Base-by-base conservation (phyloP, 1,140 invertebrate genomes). In the Acromyrmex heyeri region DNA sequence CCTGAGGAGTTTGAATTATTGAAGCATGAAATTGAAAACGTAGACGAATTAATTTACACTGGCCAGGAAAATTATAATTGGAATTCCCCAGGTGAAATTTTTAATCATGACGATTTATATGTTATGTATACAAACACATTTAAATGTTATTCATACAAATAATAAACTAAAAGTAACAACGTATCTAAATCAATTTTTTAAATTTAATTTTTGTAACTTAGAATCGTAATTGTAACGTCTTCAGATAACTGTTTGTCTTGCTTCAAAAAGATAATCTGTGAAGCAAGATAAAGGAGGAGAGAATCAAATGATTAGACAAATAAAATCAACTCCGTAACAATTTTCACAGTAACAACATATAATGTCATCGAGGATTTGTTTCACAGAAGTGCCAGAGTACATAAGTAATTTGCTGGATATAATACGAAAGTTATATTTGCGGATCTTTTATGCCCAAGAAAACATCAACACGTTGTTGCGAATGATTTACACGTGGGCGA, bases 401-500 rank as follows among this genome's bases (percentile, higher is more conserved):
- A 96, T 97, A 62, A 92, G 95, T 57, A 93, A 94, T 38, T 95
- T 97, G 1, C 89, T 96, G 67, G 93, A 94, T 53, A 91, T 94
- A 3, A 95, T 97, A 2, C 93, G 95, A 48, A 96, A 96, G 88
- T 92, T 97, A 44, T 95, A 97, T 85, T 86, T 91, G 1, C 93
- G 96, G 67, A 95, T 97, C 3, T 95, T 96, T 69, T 94, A 95
- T 69, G 95, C 96, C 90, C 96, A 97, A 94, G 92, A 96, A 86
- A 93, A 96, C 78, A 78, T 95, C 4, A 82, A 90, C 12, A 82
- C 88, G 44, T 94, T 97, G 0, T 90, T 96, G 21, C 94, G 95
- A 16, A 94, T 96, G 1, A 97, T 98, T 81, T 96, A 96, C 12
- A 93, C 94, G 0, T 98, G 97, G 98, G 96, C 96, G 3, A 96